Evolutionary conservation across 2,888 invertebrate genomes (phyloP), one percentile per base, ranked within the genome.

Genomic region (Philonicus albiceps): DNA sequence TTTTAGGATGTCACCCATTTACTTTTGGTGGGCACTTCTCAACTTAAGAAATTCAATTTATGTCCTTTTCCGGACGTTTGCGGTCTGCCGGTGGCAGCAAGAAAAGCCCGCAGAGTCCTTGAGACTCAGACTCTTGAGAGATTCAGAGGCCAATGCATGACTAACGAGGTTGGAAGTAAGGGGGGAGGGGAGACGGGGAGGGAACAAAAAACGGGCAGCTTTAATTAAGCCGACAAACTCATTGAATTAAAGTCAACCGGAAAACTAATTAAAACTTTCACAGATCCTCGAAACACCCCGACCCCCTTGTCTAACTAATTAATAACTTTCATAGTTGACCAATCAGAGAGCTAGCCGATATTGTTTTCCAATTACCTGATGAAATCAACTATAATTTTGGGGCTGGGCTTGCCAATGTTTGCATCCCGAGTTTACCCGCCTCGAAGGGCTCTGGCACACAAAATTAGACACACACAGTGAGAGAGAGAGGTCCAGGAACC

Each of bases 281-380:
- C 55, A 55, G 81, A 81, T 64, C 64, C 34, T 55, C 37, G 19
- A 31, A 11, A 22, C 8, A 1, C 31, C 27, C 55, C 31, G 34
- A 7, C 55, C 16, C 16, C 81, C 64, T 37, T 43, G 40, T 43
- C 40, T 43, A 34, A 64, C 81, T 81, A 55, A 81, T 81, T 81
- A 81, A 81, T 81, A 81, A 81, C 81, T 81, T 81, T 81, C 81
- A 81, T 81, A 81, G 81, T 81, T 81, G 81, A 81, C 81, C 81
- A 81, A 81, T 81, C 81, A 81, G 55, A 64, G 6, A 30, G 55
- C 55, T 37, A 3, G 31, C 31, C 55, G 55, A 81, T 81, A 81
- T 81, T 81, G 81, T 81, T 81, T 81, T 34, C 64, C 81, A 81
- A 81, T 81, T 81, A 81, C 81, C 55, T 30, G 81, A 64, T 64